These are phyloP conservation scores for Nycticryphes semicollaris DNA, from an alignment of 2,113 vertebrate genomes.

Conservation along the genomic window DNA sequence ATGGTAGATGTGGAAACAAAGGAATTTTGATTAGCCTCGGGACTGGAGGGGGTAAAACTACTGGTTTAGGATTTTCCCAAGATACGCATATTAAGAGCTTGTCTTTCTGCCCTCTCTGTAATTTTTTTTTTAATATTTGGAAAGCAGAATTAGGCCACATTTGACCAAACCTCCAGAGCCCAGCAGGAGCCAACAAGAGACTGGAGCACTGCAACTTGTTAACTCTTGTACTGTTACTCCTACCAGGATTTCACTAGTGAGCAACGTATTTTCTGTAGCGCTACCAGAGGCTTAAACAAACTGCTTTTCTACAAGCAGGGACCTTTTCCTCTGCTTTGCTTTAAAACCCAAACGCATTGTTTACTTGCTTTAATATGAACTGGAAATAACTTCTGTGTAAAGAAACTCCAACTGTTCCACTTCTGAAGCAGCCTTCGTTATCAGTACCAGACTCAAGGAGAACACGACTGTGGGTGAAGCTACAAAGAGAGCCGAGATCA, in stretches of 20 bases:
- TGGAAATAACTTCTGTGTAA: slow-evolving; percentile 25
- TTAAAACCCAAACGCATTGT: slow-evolving; percentile 2
- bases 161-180: slow-evolving; percentile 63
- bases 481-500: slow-evolving; percentile 9
- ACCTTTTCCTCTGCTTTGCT: background rate
- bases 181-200: slow-evolving; percentile 5
- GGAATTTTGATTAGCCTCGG: slow-evolving; percentile 61
- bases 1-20: slow-evolving; percentile 56
- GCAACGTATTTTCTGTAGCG: background rate
- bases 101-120: slow-evolving; percentile 64
- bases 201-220: slow-evolving; percentile 12
- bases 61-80: slow-evolving; percentile 60
- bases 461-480: background rate
- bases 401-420: slow-evolving; percentile 44
- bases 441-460: slow-evolving; percentile 7
- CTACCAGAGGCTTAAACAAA: slow-evolving; percentile 14
- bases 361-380: slow-evolving; percentile 26
- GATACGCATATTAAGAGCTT: slow-evolving; percentile 59
- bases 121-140: slow-evolving; percentile 49
- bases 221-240: slow-evolving; percentile 17
- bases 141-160: slow-evolving; percentile 61
- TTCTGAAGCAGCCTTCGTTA: slow-evolving; percentile 28
- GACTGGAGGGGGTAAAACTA: slow-evolving; percentile 50
- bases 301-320: background rate
- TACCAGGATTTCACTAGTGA: slow-evolving; percentile 32